Base-by-base conservation (phyloP, 2,888 invertebrate genomes). In the Calameuta pallipes region DNA sequence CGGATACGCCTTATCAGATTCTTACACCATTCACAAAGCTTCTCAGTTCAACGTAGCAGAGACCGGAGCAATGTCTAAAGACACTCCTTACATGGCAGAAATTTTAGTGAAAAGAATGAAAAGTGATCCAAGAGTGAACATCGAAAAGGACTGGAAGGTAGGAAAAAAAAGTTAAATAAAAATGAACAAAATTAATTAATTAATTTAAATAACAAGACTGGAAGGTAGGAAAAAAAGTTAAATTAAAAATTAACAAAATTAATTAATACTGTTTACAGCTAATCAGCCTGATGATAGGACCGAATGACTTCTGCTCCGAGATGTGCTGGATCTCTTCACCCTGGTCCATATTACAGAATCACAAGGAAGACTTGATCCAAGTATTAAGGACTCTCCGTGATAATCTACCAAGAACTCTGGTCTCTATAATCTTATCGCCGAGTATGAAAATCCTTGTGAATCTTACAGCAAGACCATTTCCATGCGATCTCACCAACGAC, bases 91-190 rank as follows among this genome's bases (percentile, higher is more conserved):
- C 76, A 94, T 94, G 93, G 93, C 94, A 0, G 91, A 92, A 80
- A 89, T 92, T 73, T 86, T 95, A 73, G 89, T 94, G 1, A 92
- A 92, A 77, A 92, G 94, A 78, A 93, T 95, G 76, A 91, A 90
- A 80, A 90, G 87, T 11, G 94, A 94, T 89, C 90, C 92, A 11
- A 89, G 92, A 73, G 93, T 94, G 2, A 92, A 95, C 80, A 82
- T 94, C 76, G 89, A 93, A 11, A 91, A 92, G 30, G 92, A 95
- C 84, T 95, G 95, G 95, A 95, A 95, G 91, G 93, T 95, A 85
- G 84, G 76, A 33, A n/a, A 1, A 11, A 71, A 78, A n/a, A 4
- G 75, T 75, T 1, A 75, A 30, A 69, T 41, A 75, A 56, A 74
- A 13, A 41, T 56, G 15, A n/a, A n/a, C n/a, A n/a, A n/a, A n/a